These are phyloP conservation scores for Acipenser oxyrinchus DNA, from an alignment of 2,797 vertebrate species.

Conservation along the genomic window DNA sequence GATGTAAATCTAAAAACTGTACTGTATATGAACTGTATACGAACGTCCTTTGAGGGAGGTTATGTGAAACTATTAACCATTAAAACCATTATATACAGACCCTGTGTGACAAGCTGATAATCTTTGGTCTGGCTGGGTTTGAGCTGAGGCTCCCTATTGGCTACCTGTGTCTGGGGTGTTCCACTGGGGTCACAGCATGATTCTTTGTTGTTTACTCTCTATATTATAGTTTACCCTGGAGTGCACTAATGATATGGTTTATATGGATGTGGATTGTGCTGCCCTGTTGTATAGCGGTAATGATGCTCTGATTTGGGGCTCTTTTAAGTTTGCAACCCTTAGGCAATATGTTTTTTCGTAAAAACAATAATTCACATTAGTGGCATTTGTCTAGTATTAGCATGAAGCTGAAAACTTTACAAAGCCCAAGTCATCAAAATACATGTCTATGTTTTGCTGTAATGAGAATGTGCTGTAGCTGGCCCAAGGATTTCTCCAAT, in stretches of 20 bases:
- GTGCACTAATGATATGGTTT: too few species aligned
- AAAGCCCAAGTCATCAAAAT: too few species aligned
- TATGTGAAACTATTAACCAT: background rate
- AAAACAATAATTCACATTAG: too few species aligned
- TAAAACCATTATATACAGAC: background rate
- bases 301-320: background rate
- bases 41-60: background rate
- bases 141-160: background rate
- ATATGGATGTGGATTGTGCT: background rate
- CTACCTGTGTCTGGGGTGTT: background rate
- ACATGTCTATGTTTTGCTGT: too few species aligned
- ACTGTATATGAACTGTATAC: background rate
- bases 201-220: conserved; percentile 6
- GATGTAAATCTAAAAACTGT: background rate
- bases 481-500: too few species aligned
- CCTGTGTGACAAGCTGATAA: background rate
- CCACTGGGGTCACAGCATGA: background rate
- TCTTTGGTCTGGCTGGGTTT: background rate
- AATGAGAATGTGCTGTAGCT: too few species aligned
- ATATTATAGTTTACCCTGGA: background rate
- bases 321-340: background rate
- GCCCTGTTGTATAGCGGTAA: background rate
- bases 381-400: too few species aligned
- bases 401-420: too few species aligned
- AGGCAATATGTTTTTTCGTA: too few species aligned